Evolutionary conservation across 2,888 invertebrate genomes (phyloP).

Genomic region (Drosophila recens): DNA sequence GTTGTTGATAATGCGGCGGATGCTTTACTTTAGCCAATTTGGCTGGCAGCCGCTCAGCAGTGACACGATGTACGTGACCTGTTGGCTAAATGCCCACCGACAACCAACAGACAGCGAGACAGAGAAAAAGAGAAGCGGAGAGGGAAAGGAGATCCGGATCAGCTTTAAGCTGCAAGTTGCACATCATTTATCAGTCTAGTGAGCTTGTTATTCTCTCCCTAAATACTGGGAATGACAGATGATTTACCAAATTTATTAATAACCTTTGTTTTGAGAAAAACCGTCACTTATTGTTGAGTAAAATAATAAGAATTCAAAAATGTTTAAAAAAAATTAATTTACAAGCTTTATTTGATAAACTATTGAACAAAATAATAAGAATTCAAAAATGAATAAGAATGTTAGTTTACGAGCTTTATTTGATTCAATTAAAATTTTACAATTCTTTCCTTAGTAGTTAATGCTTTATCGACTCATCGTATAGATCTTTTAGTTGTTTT

Average conservation of each 20-base stretch:
- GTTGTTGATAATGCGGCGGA: constrained; percentile 75
- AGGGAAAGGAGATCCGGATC: constrained; percentile 23
- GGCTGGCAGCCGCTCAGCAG: constrained; percentile 76
- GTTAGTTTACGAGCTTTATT: too few relatives aligned
- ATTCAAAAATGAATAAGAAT: too few relatives aligned
- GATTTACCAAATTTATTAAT: constrained; percentile 6
- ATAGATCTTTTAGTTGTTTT: too few relatives aligned
- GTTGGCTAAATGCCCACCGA: constrained; percentile 62
- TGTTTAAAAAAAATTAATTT: too few relatives aligned
- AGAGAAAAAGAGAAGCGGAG: not conserved
- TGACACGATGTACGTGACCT: constrained; percentile 77
- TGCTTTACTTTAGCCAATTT: constrained; percentile 76
- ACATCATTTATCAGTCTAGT: constrained; percentile 58
- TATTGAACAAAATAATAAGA: too few relatives aligned
- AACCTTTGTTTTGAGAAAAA: not conserved
- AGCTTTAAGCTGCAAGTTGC: constrained; percentile 57
- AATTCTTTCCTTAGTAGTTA: too few relatives aligned
- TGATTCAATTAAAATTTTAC: too few relatives aligned
- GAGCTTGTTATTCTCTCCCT: constrained; percentile 33
- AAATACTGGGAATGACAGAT: constrained; percentile 18
- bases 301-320: not conserved
- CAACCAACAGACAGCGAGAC: constrained; percentile 9
- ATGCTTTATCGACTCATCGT: too few relatives aligned
- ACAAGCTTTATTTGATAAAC: too few relatives aligned
- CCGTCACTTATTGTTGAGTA: not conserved